These are phyloP conservation scores for Pedionomus torquatus DNA, from an alignment of 2,113 vertebrate species.

Conservation along the genomic window DNA sequence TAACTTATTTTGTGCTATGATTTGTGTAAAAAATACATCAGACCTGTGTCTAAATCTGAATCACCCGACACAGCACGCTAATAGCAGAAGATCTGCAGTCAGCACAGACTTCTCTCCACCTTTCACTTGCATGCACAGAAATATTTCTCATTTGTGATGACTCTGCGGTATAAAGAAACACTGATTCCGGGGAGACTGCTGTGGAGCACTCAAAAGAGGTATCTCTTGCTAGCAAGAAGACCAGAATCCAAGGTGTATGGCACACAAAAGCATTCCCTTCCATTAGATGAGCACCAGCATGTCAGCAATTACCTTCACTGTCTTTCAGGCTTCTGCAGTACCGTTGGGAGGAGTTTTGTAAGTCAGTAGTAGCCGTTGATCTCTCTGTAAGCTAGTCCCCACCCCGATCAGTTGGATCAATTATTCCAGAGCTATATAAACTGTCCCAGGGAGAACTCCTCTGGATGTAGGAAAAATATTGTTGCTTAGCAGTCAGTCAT, in stretches of 20 bases:
- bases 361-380: not conserved
- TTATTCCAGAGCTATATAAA: not conserved
- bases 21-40: not conserved
- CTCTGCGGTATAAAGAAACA: not conserved
- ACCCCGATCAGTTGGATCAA: not conserved
- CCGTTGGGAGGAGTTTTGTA: not conserved
- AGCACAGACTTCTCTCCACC: not conserved
- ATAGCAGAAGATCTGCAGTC: not conserved
- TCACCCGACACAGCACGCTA: accelerated
- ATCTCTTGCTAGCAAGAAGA: not conserved
- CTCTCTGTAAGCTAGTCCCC: not conserved
- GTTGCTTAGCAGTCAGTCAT: not conserved
- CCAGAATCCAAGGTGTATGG: not conserved
- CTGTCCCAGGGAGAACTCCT: not conserved
- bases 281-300: not conserved
- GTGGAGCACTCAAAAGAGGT: not conserved
- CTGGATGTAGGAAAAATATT: not conserved
- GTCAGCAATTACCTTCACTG: not conserved
- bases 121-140: not conserved
- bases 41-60: not conserved
- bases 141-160: not conserved
- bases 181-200: not conserved
- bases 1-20: not conserved
- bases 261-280: not conserved
- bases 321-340: not conserved